A percentile compares a stretch with the other conserved stretches of the same genome.
Evolutionary conservation across 2,113 vertebrate genomes (phyloP).

Genomic region (Toxotes chatareus): DNA sequence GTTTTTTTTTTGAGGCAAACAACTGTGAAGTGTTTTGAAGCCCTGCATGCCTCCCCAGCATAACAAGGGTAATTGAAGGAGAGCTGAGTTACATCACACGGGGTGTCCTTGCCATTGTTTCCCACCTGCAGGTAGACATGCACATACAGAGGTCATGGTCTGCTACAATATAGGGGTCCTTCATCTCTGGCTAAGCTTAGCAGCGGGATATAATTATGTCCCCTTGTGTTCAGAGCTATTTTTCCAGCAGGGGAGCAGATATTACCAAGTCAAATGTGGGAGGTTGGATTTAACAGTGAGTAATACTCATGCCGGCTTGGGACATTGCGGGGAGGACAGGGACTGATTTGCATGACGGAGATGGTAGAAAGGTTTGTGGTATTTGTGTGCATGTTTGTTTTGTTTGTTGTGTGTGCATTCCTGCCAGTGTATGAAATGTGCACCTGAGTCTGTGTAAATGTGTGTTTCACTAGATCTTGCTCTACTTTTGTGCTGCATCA

Average conservation of each 20-base stretch:
- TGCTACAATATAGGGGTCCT: conserved; percentile 55
- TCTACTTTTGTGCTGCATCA: conserved; percentile 6
- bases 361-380: conserved; percentile 38
- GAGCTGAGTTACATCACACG: conserved; percentile 49
- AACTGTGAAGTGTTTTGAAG: conserved; percentile 22
- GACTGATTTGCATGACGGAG: conserved; percentile 62
- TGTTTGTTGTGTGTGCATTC: conserved; percentile 7
- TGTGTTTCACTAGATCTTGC: not conserved
- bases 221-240: conserved; percentile 74
- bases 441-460: not conserved
- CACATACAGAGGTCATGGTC: conserved; percentile 70
- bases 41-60: not conserved
- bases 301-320: conserved; percentile 60
- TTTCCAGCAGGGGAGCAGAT: conserved; percentile 67
- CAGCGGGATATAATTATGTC: conserved; percentile 73
- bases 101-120: conserved; percentile 65
- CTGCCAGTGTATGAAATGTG: not conserved
- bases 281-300: conserved; percentile 73
- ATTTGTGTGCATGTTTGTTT: not conserved
- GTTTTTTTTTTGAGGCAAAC: not conserved
- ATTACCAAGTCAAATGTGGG: conserved; percentile 82
- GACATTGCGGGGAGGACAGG: conserved; percentile 58
- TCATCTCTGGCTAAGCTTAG: conserved; percentile 69
- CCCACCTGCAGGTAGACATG: conserved; percentile 63
- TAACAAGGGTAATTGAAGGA: conserved; percentile 58